Evolutionary conservation across 2,888 invertebrate species (phyloP).

Genomic region (Melanostoma mellinum): DNA sequence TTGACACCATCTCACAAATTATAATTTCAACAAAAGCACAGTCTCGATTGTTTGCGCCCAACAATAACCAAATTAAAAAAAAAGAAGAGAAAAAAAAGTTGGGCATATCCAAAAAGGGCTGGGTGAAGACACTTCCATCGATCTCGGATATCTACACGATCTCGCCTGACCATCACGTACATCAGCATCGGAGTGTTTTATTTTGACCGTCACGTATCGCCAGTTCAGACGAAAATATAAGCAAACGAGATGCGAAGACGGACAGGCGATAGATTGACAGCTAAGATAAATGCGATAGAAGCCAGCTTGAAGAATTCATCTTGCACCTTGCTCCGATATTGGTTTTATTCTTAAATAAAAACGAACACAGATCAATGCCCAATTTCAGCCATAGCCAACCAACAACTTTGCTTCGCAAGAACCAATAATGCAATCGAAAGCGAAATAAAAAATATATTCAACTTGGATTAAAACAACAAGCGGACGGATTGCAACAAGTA

Average conservation of each 20-base stretch:
- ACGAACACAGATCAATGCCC: slow-evolving; percentile 43
- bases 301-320: slow-evolving; percentile 43
- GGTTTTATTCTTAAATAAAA: slow-evolving; percentile 15
- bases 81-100: slow-evolving; percentile 50
- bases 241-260: slow-evolving; percentile 53
- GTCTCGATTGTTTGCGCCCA: background rate
- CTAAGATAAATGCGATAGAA: slow-evolving; percentile 56
- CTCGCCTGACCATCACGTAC: slow-evolving; percentile 35
- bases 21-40: slow-evolving; percentile 18
- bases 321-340: slow-evolving; percentile 12
- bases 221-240: slow-evolving; percentile 32
- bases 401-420: background rate
- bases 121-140: background rate
- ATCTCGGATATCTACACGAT: slow-evolving; percentile 45
- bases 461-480: slow-evolving; percentile 37
- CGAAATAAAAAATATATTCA: slow-evolving; percentile 6
- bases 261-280: slow-evolving; percentile 60
- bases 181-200: slow-evolving; percentile 35
- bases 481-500: slow-evolving; percentile 29
- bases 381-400: slow-evolving; percentile 28
- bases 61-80: slow-evolving; percentile 8
- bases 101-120: slow-evolving; percentile 18
- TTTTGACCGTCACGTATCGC: slow-evolving; percentile 46
- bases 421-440: slow-evolving; percentile 48
- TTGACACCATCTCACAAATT: slow-evolving; percentile 33